Evolutionary conservation across 2,888 invertebrate genomes (phyloP), one percentile per base, ranked within the genome.

Genomic region (Sycophila texana): DNA sequence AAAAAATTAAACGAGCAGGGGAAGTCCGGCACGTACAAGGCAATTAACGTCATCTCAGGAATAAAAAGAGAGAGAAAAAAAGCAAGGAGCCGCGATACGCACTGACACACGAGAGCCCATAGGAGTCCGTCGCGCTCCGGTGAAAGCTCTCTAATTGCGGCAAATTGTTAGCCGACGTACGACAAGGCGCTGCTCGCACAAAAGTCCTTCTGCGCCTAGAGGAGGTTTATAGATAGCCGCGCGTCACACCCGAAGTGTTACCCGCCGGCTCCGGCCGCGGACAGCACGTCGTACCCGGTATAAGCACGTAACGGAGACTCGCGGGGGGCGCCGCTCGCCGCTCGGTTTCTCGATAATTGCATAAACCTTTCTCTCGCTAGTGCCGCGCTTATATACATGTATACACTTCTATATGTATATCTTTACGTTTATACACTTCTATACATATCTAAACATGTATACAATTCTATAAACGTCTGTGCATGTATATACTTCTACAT

Each of bases 331-430:
- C 58, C 61, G 61, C 47, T 20, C 61, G 70, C 70, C 22, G 10
- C 77, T 65, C 70, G 71, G 79, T 79, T 80, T 80, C 80, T 77
- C 60, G 70, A 77, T 80, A 80, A 80, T 80, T 80, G 80, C 77
- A 77, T 71, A 77, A 80, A 77, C 77, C 80, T 77, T 80, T 80
- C 77, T 77, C 77, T 66, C 20, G 51, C 63, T 18, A 12, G 57
- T 2, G 18, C 39, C 57, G 47, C 18, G n/a, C 13, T 12, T 14
- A 12, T 63, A 73, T 73, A 55, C 18, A 53, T 4, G 30, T 18
- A n/a, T 53, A 53, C 16, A n/a, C 4, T 7, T 4, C 12, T 18
- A n/a, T n/a, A n/a, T n/a, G n/a, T n/a, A n/a, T n/a, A n/a, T n/a
- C n/a, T n/a, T n/a, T n/a, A n/a, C n/a, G n/a, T n/a, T n/a, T n/a